Evolutionary conservation across 2,888 invertebrate species (phyloP).

Genomic region (Molanna angustata): DNA sequence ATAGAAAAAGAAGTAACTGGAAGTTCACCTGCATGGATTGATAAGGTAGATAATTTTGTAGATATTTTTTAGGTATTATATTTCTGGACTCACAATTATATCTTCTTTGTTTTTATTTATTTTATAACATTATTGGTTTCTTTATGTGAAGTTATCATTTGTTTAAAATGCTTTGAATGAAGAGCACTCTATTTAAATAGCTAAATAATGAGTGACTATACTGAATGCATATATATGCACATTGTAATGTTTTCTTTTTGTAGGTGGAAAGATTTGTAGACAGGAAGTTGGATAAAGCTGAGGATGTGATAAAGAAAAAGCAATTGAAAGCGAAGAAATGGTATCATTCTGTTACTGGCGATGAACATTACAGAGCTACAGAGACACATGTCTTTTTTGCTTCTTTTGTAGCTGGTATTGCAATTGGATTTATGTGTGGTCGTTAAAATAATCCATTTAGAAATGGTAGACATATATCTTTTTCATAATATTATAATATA

Average conservation of each 20-base stretch:
- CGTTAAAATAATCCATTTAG: slow-evolving; percentile 37
- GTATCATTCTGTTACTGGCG: slow-evolving; percentile 67
- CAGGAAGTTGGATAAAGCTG: slow-evolving; percentile 77
- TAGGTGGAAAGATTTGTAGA: slow-evolving; percentile 81
- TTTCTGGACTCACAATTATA: no score
- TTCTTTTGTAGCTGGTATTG: slow-evolving; percentile 78
- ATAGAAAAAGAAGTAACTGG: slow-evolving; percentile 79
- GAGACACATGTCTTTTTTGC: slow-evolving; percentile 78
- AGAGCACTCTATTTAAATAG: no score
- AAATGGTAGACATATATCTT: no score
- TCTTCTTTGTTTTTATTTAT: no score
- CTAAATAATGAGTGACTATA: no score
- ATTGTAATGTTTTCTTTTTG: slow-evolving; percentile 35
- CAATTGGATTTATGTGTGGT: slow-evolving; percentile 63
- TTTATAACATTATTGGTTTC: no score
- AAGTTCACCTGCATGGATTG: slow-evolving; percentile 70
- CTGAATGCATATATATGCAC: not conserved
- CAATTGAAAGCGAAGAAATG: slow-evolving; percentile 71
- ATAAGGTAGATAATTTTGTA: slow-evolving; percentile 62
- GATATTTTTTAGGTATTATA: not conserved
- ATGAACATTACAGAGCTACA: slow-evolving; percentile 64
- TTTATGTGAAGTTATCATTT: no score
- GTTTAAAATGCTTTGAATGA: no score
- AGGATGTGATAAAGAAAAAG: slow-evolving; percentile 68
- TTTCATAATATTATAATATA: no score